These are phyloP conservation scores for Coreius guichenoti DNA, from an alignment of 2,797 vertebrate species.

Conservation along the genomic window DNA sequence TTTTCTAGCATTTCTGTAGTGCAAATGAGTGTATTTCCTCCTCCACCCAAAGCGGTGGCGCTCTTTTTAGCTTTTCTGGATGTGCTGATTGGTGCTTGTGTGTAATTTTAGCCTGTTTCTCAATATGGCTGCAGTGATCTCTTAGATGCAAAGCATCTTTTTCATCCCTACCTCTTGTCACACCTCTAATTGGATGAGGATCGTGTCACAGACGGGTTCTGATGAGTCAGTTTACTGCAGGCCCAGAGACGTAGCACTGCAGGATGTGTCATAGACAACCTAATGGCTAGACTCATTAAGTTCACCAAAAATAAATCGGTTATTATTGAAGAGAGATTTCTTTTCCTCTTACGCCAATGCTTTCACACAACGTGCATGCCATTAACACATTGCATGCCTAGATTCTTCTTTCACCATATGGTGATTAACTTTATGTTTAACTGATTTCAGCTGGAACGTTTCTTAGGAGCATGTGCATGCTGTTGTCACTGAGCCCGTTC, in stretches of 20 bases:
- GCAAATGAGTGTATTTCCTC: background rate
- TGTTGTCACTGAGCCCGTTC: conserved; percentile 43
- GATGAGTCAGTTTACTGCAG: conserved; percentile 52
- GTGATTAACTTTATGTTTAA: conserved; percentile 39
- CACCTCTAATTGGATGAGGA: conserved; percentile 43
- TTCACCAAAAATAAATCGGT: conserved; percentile 23
- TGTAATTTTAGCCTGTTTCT: conserved; percentile 7
- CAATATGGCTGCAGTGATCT: conserved; percentile 33
- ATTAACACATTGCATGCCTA: conserved; percentile 46
- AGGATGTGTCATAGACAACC: conserved; percentile 27
- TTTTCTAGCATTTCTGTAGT: background rate
- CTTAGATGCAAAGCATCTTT: conserved; percentile 33
- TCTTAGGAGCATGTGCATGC: conserved; percentile 44
- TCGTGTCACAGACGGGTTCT: conserved; percentile 47
- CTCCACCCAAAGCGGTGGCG: background rate
- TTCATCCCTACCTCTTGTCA: conserved; percentile 35
- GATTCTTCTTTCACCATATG: conserved; percentile 49
- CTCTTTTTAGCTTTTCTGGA: conserved; percentile 27
- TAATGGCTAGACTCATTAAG: conserved; percentile 40
- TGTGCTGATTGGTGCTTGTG: conserved; percentile 19
- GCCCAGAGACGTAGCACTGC: conserved; percentile 30
- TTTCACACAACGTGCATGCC: conserved; percentile 47
- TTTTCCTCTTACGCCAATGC: conserved; percentile 29
- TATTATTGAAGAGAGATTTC: conserved; percentile 16
- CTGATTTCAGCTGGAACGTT: conserved; percentile 28